Base-by-base conservation (phyloP, 2,888 invertebrate species). In the Pherbina coryleti region DNA sequence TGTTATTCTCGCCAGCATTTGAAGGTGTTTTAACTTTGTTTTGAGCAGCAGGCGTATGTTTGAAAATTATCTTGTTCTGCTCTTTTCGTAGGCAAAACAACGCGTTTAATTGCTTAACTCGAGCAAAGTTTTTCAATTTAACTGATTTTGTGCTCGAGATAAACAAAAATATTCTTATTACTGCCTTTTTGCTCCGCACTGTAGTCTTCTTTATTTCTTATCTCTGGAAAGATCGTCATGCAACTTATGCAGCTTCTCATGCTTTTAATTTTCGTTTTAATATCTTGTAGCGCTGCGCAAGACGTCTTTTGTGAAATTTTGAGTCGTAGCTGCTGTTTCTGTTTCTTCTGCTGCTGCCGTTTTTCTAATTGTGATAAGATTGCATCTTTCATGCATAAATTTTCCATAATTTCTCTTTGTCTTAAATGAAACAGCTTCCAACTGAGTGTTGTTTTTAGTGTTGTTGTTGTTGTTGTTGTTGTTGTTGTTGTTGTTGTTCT, bases 331-430 rank as follows among this genome's bases (percentile, higher is more conserved):
- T 72, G 72, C 72, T 72, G 72, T 72, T 72, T 57, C 57, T 72
- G 49, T 51, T 28, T 51, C 17, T 51, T n/a, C 14, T 44, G 28
- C 81, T 82, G 74, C 80, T 81, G 80, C 81, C 82, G 81, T 82
- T 81, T 77, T 78, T 77, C 75, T 81, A 82, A 86, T 82, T 57
- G 31, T 11, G 22, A 31, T 64, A 76, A 81, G 81, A 80, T 81
- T 81, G 78, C 80, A 78, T 79, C 79, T 81, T 78, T 81, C 79
- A 80, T 82, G 82, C 79, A 82, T 82, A 82, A 82, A 82, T 82
- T 82, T 76, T 44, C 67, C 66, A 77, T 67, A 78, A 79, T 77
- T 77, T 76, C 51, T n/a, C 17, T 66, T 55, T 67, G 14, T 72
- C 37, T 67, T n/a, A 7, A 37, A 37, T 37, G 37, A 19, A 22